These are phyloP conservation scores for Micoletzkya japonica DNA, from an alignment of 2,888 invertebrate genomes.

Conservation along the genomic window DNA sequence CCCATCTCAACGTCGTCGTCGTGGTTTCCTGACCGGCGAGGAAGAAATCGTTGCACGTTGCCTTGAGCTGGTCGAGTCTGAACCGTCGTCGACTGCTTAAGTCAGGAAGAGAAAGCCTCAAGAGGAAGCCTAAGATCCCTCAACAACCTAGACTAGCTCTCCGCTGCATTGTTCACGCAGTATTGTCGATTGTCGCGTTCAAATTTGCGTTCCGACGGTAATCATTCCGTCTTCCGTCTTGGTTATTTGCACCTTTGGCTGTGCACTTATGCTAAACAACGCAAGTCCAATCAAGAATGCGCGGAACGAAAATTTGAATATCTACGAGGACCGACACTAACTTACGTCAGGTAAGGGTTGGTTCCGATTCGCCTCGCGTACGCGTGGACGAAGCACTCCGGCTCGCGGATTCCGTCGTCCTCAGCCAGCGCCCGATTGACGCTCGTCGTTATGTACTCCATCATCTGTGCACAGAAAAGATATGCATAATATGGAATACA, in stretches of 20 bases:
- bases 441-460: conserved; percentile 11
- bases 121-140: no score
- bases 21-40: conserved; percentile 21
- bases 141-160: no score
- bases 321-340: background rate
- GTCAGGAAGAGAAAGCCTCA: background rate
- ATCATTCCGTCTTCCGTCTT: no score
- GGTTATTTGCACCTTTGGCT: no score
- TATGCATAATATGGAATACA: background rate
- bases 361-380: background rate
- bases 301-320: no score
- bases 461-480: background rate
- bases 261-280: no score
- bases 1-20: conserved; percentile 25
- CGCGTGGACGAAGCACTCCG: conserved; percentile 10
- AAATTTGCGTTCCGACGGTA: no score
- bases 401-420: background rate
- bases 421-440: background rate
- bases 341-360: conserved; percentile 1
- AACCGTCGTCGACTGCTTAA: background rate
- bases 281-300: no score
- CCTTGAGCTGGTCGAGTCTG: conserved; percentile 3
- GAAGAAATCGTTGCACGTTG: conserved; percentile 13
- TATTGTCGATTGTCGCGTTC: no score
- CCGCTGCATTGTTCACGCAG: no score